A percentile compares a stretch with the other conserved stretches of the same genome.
These are phyloP conservation scores for Heliconius eleuchia DNA, from an alignment of 1,140 invertebrate genomes.

Conservation along the genomic window DNA sequence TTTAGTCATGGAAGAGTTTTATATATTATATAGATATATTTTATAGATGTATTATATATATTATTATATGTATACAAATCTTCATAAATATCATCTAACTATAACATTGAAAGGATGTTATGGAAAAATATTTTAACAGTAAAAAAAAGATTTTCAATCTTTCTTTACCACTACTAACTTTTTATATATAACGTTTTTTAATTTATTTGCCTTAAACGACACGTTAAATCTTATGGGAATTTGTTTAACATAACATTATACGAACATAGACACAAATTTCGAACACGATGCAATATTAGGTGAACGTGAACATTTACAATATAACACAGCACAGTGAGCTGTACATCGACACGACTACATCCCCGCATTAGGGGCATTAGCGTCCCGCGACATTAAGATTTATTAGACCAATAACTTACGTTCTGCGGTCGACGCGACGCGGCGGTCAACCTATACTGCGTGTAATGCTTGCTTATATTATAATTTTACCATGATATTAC, in stretches of 20 bases:
- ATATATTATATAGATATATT: too few relatives aligned
- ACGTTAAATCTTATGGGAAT: too few relatives aligned
- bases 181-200: too few relatives aligned
- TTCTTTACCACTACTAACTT: too few relatives aligned
- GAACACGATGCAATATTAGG: not conserved
- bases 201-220: too few relatives aligned
- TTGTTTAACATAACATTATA: not conserved
- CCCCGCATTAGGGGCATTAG: slow-evolving; percentile 58
- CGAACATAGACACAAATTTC: not conserved
- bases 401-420: slow-evolving; percentile 65
- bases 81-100: too few relatives aligned
- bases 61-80: too few relatives aligned
- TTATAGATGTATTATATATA: too few relatives aligned
- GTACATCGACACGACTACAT: slow-evolving; percentile 11
- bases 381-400: slow-evolving; percentile 65
- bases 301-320: not conserved
- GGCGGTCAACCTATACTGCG: slow-evolving; percentile 5
- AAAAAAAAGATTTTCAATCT: too few relatives aligned
- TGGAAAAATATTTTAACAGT: too few relatives aligned
- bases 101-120: too few relatives aligned
- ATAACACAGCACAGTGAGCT: not conserved
- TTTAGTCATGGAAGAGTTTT: too few relatives aligned
- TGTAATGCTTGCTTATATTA: slow-evolving; percentile 35
- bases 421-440: slow-evolving; percentile 22
- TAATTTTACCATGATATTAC: not conserved